Evolutionary conservation across 2,888 invertebrate species (phyloP), one percentile per base, ranked within the genome.

Genomic region (Dyspetes luteomarginatus): DNA sequence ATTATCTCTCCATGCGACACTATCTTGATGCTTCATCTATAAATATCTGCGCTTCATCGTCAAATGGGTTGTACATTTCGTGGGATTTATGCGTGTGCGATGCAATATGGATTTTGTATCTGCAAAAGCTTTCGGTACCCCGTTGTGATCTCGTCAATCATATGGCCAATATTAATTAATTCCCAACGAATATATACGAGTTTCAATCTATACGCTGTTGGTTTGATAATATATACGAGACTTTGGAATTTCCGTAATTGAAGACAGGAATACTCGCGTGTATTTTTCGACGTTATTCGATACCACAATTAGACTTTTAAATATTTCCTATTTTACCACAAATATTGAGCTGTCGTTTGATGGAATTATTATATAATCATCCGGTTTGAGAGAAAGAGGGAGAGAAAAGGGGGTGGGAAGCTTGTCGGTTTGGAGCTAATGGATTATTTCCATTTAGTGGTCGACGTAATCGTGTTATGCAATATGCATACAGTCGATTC

Each of bases 391-490:
- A 48, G n/a, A 3, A 36, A 7, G 1, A 3, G 30, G 30, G 30
- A 0, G 30, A 9, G 30, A 9, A 9, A 9, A 3, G 30, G 30
- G 30, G 36, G 36, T 4, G 36, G 36, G n/a, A n/a, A n/a, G n/a
- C n/a, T n/a, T n/a, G n/a, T n/a, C n/a, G n/a, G n/a, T n/a, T n/a
- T n/a, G n/a, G n/a, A n/a, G 28, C 60, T 72, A 81, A 76, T 76
- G 67, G 56, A 62, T 19, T 72, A 72, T 62, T 72, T 76, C 72
- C 67, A 76, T 76, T 72, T 72, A 45, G n/a, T 72, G 64, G 56
- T 74, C 60, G 55, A 56, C 55, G 26, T 4, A 45, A 55, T 52
- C 30, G 28, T 26, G 65, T 52, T 60, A 60, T 79, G 56, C 69
- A 69, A 75, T 76, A 80, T 72, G 75, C 71, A 67, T 60, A 50